Evolutionary conservation across 2,888 invertebrate species (phyloP).

Genomic region (Campoletis raptor): DNA sequence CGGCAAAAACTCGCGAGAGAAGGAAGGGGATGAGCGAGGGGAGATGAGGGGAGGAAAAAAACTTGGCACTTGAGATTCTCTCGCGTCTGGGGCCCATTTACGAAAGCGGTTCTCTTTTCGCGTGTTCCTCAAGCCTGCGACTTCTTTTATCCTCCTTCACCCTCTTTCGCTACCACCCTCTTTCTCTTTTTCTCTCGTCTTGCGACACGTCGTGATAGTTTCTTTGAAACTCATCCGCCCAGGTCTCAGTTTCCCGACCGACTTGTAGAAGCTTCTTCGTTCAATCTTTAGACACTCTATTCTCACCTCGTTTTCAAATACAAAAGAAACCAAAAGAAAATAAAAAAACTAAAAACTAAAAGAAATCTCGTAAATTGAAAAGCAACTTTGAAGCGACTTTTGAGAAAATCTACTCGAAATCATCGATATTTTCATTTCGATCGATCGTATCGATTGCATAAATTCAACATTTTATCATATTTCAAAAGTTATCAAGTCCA

Average conservation of each 20-base stretch:
- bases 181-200: constrained; percentile 7
- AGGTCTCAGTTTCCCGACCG: constrained; percentile 46
- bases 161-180: not conserved
- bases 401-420: not conserved
- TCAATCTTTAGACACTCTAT: constrained; percentile 65
- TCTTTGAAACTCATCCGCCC: constrained; percentile 69
- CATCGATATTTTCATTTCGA: not conserved
- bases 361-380: constrained; percentile 13
- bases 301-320: constrained; percentile 22
- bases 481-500: not conserved
- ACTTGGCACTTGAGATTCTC: constrained; percentile 67
- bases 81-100: constrained; percentile 67
- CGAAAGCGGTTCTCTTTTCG: constrained; percentile 65
- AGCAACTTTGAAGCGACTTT: not conserved
- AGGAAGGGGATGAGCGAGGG: constrained; percentile 2
- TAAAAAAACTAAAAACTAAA: not conserved
- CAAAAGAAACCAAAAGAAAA: constrained; percentile 29
- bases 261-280: constrained; percentile 58
- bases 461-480: not conserved
- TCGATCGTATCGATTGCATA: not conserved
- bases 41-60: constrained; percentile 18
- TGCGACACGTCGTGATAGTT: constrained; percentile 65
- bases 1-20: constrained; percentile 65
- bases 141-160: constrained; percentile 32
- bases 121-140: constrained; percentile 47